Conservation (phyloP, 1,140 invertebrate species). For the Chironomus tepperi region DNA sequence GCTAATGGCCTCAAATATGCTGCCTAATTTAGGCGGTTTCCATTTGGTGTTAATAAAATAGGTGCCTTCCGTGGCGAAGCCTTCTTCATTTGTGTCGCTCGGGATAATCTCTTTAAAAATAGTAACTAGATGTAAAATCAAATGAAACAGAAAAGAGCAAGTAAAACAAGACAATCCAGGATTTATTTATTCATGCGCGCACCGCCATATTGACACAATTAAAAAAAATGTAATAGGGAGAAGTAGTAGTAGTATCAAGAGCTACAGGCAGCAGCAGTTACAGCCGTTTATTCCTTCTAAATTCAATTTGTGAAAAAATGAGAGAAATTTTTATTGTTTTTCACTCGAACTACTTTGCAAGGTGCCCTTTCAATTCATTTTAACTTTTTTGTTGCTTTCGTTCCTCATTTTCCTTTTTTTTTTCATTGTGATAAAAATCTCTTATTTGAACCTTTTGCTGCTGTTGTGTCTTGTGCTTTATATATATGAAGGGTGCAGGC, state of each 20-base stretch:
- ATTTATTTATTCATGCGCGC: neutral
- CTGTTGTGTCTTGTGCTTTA: too few relatives aligned
- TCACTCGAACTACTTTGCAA: neutral
- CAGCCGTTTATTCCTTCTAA: neutral
- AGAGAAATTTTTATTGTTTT: neutral
- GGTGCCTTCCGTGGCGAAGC: too few relatives aligned
- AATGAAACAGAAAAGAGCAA: neutral
- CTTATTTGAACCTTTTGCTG: too few relatives aligned
- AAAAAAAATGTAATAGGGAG: neutral
- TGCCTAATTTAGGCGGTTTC: too few relatives aligned
- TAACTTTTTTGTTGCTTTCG: neutral
- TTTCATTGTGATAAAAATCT: too few relatives aligned
- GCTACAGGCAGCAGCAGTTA: neutral
- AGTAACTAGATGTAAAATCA: too few relatives aligned
- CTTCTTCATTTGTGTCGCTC: too few relatives aligned
- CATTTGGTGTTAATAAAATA: too few relatives aligned
- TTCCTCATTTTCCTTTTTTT: too few relatives aligned
- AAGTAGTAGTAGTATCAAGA: neutral
- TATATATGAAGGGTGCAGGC: too few relatives aligned
- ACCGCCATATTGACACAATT: neutral
- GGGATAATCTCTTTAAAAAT: too few relatives aligned
- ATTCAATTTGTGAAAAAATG: conserved; percentile 2
- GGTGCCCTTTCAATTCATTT: neutral
- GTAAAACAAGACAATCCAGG: neutral
- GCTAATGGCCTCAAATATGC: too few relatives aligned